These are phyloP conservation scores for Ectobius pallidus DNA, from an alignment of 2,888 invertebrate species.

Conservation along the genomic window DNA sequence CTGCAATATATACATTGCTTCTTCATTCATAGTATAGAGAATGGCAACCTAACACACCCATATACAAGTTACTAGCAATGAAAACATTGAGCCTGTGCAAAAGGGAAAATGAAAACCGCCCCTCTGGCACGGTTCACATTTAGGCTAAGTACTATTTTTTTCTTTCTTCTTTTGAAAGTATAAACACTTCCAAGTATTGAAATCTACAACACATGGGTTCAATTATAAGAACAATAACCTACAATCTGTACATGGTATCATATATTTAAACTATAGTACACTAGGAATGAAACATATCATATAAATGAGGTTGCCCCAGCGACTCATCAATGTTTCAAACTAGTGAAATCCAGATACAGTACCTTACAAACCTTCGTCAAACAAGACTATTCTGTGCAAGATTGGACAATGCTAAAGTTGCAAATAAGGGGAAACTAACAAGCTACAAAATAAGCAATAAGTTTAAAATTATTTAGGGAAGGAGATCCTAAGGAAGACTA, in stretches of 20 bases:
- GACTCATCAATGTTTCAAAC: no score
- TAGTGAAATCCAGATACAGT: no score
- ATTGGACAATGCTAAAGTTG: no score
- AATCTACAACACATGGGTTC: not conserved
- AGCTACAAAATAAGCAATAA: no score
- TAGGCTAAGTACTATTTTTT: constrained; percentile 15
- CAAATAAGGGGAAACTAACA: no score
- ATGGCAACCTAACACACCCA: constrained; percentile 16
- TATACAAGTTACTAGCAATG: constrained; percentile 2
- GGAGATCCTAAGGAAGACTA: no score
- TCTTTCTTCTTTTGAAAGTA: not conserved
- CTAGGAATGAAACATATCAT: no score
- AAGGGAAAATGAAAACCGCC: constrained; percentile 1
- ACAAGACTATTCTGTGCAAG: no score
- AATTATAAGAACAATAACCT: constrained; percentile 6
- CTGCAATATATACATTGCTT: not conserved
- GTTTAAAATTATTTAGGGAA: no score
- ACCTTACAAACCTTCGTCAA: not conserved
- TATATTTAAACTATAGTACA: constrained; percentile 20
- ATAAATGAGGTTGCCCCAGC: no score
- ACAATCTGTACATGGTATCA: constrained; percentile 13
- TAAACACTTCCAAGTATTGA: constrained; percentile 8
- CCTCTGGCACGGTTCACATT: not conserved
- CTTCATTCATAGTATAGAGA: constrained; percentile 15
- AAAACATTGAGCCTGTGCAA: constrained; percentile 24